phyloP scores from a whole-genome alignment of 2,888 invertebrate genomes.

The Ichneumoninae sp. region DNA sequence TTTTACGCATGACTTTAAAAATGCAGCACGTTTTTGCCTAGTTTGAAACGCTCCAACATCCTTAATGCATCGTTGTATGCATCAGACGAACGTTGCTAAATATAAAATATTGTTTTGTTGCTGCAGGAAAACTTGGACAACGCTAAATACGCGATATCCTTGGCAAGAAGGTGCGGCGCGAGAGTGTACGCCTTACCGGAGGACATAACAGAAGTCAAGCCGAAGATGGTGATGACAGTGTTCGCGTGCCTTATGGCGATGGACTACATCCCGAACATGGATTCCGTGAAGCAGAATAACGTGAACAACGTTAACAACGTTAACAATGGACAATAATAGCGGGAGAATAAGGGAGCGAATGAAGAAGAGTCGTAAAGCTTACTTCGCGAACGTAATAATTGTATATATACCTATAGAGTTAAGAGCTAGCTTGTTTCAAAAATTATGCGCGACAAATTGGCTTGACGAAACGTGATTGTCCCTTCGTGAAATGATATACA shows the following conservation, averaged over 20 bases:
- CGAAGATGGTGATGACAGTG: slow-evolving; percentile 99
- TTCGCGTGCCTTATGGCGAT: slow-evolving; percentile 99
- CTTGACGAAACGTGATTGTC: slow-evolving; percentile 45
- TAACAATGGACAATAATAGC: slow-evolving; percentile 75
- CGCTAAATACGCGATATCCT: slow-evolving; percentile 99
- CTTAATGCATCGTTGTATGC: neutral
- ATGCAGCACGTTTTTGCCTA: too few relatives aligned
- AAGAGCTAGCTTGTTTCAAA: slow-evolving; percentile 62
- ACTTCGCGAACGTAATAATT: slow-evolving; percentile 52
- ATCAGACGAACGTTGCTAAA: neutral
- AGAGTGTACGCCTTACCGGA: slow-evolving; percentile 99
- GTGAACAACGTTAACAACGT: slow-evolving; percentile 74
- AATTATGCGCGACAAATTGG: slow-evolving; percentile 51
- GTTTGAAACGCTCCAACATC: too few relatives aligned
- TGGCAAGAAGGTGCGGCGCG: slow-evolving; percentile 98
- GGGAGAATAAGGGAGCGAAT: slow-evolving; percentile 37
- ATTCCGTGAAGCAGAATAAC: slow-evolving; percentile 83
- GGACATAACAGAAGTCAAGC: slow-evolving; percentile 99
- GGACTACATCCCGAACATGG: slow-evolving; percentile 97
- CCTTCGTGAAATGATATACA: slow-evolving; percentile 18
- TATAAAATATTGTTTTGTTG: slow-evolving; percentile 62
- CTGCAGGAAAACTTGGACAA: slow-evolving; percentile 96
- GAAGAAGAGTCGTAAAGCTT: neutral
- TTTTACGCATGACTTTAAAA: too few relatives aligned
- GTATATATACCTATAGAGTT: slow-evolving; percentile 54